Base-by-base conservation (phyloP, 2,797 vertebrate genomes). In the Natrix natrix region DNA sequence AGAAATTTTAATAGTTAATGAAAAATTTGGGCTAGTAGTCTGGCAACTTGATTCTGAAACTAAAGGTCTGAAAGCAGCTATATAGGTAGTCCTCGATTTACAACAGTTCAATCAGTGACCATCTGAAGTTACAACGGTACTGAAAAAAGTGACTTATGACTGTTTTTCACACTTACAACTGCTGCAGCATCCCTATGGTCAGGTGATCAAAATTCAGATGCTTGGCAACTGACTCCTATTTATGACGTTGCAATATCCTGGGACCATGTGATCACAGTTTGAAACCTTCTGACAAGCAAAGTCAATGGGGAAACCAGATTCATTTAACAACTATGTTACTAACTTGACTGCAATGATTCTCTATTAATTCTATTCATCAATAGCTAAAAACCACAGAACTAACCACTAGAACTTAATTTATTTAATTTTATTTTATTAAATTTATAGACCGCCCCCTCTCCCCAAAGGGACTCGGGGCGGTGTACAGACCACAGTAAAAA, bases 1-100 rank as follows among this genome's bases (percentile, higher is more conserved):
- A 48, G 11, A 78, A 56, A 14, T 91, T 56, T 24, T n/a, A 89
- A 13, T 11, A 28, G 17, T 12, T 13, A 32, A 43, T 32, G 4
- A 24, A 52, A 89, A 24, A 20, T 66, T 66, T n/a, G 12, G 22
- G n/a, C 52, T 37, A 83, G 56, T 43, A 14, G 22, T 17, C 8
- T 89, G 6, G 55, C 87, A 78, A 91, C 55, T 32, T 8, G 90
- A 17, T 92, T 28, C 92, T 90, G 88, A 94, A 94, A 94, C 32
- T 24, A 55, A 55, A 90, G 91, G 43, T 32, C 69, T 89, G 93
- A 59, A 61, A 37, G 17, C 56, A 92, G 37, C 12, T 22, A 61
- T 37, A 37, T 2, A 8, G 69, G 16, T 20, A 37, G n/a, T 17
- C 69, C 32, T 74, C 3, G 14, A 74, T 2, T 74, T 37, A 74